phyloP scores from a whole-genome alignment of 2,797 vertebrate species.

The Neosilurus hyrtlii region DNA sequence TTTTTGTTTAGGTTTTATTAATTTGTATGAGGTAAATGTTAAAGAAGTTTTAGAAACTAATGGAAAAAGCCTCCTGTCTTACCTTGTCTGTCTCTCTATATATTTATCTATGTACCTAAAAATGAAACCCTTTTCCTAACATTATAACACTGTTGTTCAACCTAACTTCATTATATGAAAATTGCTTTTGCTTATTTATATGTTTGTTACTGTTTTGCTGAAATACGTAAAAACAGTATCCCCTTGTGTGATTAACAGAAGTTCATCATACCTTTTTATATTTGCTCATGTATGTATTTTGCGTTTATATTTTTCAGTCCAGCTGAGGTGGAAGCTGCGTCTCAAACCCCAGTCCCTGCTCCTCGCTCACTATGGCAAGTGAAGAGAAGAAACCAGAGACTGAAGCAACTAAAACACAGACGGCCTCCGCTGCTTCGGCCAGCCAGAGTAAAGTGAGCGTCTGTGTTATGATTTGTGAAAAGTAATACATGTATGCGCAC shows the following conservation, averaged over 20 bases:
- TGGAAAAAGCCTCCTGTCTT: background rate
- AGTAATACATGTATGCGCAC: background rate
- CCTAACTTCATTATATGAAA: no score
- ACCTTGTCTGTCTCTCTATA: background rate
- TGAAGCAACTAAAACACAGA: conserved; percentile 87
- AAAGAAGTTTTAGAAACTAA: background rate
- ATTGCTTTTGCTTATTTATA: no score
- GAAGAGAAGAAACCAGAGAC: conserved; percentile 99
- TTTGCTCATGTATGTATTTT: background rate
- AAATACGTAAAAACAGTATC: no score
- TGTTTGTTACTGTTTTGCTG: no score
- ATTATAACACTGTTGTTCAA: no score
- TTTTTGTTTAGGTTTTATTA: background rate
- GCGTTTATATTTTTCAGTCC: background rate
- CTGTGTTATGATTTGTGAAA: background rate
- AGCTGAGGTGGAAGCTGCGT: conserved; percentile 46
- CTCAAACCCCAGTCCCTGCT: conserved; percentile 52
- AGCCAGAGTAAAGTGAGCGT: conserved; percentile 92
- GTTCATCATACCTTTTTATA: background rate
- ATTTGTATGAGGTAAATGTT: background rate
- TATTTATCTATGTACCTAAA: no score
- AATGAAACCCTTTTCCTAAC: background rate
- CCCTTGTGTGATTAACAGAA: no score
- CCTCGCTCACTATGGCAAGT: conserved; percentile 85
- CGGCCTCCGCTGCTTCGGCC: conserved; percentile 86